Percentiles rank a stretch among this genome's conserved stretches.
Evolutionary conservation across 2,113 vertebrate genomes (phyloP).

Genomic region (Phalacrocorax pelagicus): DNA sequence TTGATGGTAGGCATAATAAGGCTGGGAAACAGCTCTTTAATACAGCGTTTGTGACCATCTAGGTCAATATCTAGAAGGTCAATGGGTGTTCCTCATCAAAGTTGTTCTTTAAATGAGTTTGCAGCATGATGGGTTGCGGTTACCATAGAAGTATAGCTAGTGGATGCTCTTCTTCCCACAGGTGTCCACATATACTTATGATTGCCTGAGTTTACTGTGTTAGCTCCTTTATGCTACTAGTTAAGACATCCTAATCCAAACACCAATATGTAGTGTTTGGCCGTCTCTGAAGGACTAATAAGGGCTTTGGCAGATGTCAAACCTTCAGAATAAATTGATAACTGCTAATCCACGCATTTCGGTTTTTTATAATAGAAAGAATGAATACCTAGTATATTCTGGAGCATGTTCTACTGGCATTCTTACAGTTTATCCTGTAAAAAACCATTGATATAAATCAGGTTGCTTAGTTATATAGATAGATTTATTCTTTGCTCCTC

Average conservation of each 20-base stretch:
- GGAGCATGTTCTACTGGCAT: neutral
- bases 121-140: neutral
- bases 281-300: neutral
- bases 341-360: neutral
- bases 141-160: neutral
- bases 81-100: neutral
- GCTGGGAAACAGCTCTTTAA: neutral
- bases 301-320: neutral
- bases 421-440: neutral
- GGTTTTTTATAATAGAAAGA: neutral
- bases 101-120: neutral
- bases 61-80: neutral
- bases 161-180: neutral
- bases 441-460: neutral
- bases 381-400: neutral
- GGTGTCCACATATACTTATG: accelerated
- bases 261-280: neutral
- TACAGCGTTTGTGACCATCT: neutral
- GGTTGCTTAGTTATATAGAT: neutral
- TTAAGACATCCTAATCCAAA: neutral
- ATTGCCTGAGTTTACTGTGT: neutral
- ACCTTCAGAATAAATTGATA: neutral
- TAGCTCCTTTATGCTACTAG: neutral
- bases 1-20: neutral
- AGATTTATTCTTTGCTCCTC: neutral